Base-by-base conservation (phyloP, 1,140 invertebrate genomes). In the Anadara kagoshimensis region DNA sequence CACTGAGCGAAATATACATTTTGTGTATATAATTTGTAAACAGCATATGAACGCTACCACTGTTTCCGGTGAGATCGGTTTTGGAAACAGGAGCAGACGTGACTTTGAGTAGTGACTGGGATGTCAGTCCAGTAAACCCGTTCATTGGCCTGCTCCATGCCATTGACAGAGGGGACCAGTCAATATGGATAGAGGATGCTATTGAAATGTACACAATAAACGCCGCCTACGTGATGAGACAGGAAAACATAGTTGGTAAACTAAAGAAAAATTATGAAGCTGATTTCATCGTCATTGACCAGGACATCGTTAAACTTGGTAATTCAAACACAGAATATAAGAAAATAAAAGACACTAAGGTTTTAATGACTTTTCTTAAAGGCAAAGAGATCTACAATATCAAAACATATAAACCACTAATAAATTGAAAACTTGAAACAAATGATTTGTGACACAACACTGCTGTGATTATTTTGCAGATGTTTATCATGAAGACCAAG, bases 31-130 rank as follows among this genome's bases (percentile, higher is more conserved):
- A n/a, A n/a, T n/a, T n/a, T n/a, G n/a, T n/a, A n/a, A n/a, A n/a
- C n/a, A n/a, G n/a, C n/a, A n/a, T n/a, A n/a, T n/a, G n/a, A n/a
- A n/a, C n/a, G n/a, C n/a, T n/a, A n/a, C n/a, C n/a, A n/a, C n/a
- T n/a, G n/a, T n/a, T 77, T 29, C 69, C 70, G 0, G 61, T 77
- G 0, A 57, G 45, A 47, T 61, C 54, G 56, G 56, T 77, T 14
- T 14, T 36, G n/a, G 24, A 77, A 7, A 61, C 75, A 0, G 66
- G 59, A 2, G 75, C 65, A 59, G 16, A 7, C 22, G 56, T 59
- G 14, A 77, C 75, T 0, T 45, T 77, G 10, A 77, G 75, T 26
- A 77, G 75, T 41, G 75, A 77, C 57, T 77, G 75, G 75, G 75
- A 77, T 65, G 75, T 77, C 16, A 77, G 75, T 43, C 26, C 20